These are phyloP conservation scores for Eilema depressum DNA, from an alignment of 2,888 invertebrate genomes.

Conservation along the genomic window DNA sequence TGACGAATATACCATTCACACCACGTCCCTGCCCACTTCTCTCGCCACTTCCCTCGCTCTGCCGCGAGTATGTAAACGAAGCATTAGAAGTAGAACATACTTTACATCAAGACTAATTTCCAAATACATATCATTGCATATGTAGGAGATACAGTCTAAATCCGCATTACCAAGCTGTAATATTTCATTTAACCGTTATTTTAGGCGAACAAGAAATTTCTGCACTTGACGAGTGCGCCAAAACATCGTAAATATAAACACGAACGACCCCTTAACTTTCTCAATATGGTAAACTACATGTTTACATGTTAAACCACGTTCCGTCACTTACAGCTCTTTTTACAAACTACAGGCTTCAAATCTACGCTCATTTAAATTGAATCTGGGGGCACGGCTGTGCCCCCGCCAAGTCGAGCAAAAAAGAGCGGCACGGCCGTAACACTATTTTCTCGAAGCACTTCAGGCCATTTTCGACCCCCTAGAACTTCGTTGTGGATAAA, in stretches of 20 bases:
- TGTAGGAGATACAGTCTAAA: background rate
- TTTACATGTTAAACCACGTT: constrained; percentile 51
- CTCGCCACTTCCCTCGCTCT: no score
- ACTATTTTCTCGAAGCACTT: no score
- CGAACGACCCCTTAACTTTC: constrained; percentile 63
- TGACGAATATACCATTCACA: no score
- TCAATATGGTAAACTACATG: constrained; percentile 55
- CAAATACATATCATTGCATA: background rate
- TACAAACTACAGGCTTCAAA: constrained; percentile 27
- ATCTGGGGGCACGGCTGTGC: no score
- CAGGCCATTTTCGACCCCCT: no score
- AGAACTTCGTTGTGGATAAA: no score
- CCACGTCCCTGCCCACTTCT: no score
- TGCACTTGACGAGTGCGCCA: constrained; percentile 44
- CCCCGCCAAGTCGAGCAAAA: no score
- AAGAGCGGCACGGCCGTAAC: no score
- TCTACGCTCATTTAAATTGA: constrained; percentile 28
- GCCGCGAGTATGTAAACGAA: no score
- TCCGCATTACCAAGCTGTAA: constrained; percentile 9
- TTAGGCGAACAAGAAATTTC: constrained; percentile 25
- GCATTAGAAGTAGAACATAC: no score
- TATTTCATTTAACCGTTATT: constrained; percentile 28
- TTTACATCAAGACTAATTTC: background rate
- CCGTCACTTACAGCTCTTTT: constrained; percentile 58
- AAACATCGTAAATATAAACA: constrained; percentile 63